These are phyloP conservation scores for Liopterus haemorrhoidalis DNA, from an alignment of 2,888 invertebrate species.

Conservation along the genomic window DNA sequence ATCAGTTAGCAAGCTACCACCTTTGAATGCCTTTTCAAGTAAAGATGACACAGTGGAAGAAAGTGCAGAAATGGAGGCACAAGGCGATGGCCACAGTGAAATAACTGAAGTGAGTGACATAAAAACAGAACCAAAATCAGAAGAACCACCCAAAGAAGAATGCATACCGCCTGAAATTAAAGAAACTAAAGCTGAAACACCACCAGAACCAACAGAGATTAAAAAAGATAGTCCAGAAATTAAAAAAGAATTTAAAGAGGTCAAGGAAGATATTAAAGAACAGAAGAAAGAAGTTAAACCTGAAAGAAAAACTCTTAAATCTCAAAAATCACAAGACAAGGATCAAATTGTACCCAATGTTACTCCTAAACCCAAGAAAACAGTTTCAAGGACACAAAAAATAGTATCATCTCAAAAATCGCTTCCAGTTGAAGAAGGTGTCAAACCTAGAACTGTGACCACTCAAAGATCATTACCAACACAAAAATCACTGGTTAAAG, in stretches of 20 bases:
- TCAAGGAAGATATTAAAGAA: constrained; percentile 21
- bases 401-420: constrained; percentile 28
- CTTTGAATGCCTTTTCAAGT: constrained; percentile 79
- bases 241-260: constrained; percentile 46
- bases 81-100: constrained; percentile 35
- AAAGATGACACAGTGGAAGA: constrained; percentile 83
- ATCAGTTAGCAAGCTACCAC: constrained; percentile 69
- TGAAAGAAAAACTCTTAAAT: constrained; percentile 29
- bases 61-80: constrained; percentile 56
- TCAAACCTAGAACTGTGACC: constrained; percentile 19
- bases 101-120: background rate
- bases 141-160: constrained; percentile 29
- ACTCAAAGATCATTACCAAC: constrained; percentile 21
- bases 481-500: constrained; percentile 41
- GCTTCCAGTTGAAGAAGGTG: constrained; percentile 12
- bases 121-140: constrained; percentile 26
- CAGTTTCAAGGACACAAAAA: constrained; percentile 19
- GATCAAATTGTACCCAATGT: constrained; percentile 47
- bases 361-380: constrained; percentile 35
- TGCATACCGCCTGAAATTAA: constrained; percentile 29
- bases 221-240: constrained; percentile 42
- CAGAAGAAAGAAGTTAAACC: constrained; percentile 28
- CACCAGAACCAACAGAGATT: constrained; percentile 33
- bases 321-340: constrained; percentile 39
- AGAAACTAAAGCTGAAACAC: constrained; percentile 29